A percentile compares a stretch with the other conserved stretches of the same genome.
Evolutionary conservation across 2,113 vertebrate species (phyloP).

Genomic region (Meleagris gallopavo): DNA sequence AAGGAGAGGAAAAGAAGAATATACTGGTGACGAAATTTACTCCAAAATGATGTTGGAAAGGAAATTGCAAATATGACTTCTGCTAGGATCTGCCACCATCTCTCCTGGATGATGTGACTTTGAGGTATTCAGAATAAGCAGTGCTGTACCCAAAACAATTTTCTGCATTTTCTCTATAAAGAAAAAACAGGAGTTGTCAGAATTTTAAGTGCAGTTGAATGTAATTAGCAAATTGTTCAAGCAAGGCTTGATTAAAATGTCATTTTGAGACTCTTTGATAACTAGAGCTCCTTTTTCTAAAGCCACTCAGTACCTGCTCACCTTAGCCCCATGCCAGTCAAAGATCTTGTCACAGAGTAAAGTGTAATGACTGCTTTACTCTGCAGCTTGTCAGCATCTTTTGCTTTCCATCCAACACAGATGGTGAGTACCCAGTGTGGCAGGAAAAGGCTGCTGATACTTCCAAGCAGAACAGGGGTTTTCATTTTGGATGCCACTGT

Average conservation of each 20-base stretch:
- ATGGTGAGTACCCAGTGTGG: neutral
- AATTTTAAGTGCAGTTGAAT: conserved; percentile 48
- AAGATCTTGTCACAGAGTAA: neutral
- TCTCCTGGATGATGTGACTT: conserved; percentile 46
- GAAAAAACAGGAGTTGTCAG: neutral
- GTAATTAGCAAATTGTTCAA: conserved; percentile 74
- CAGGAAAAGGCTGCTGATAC: neutral
- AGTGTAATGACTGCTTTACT: neutral
- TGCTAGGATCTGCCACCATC: conserved; percentile 21
- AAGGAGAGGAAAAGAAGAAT: neutral
- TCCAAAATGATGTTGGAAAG: conserved; percentile 64
- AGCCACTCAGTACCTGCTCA: neutral
- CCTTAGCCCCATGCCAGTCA: neutral
- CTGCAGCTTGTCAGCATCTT: neutral
- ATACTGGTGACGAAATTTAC: conserved; percentile 66
- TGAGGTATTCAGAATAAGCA: too few species aligned
- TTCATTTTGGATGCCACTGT: neutral
- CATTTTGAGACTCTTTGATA: conserved; percentile 51
- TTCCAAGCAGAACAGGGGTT: neutral
- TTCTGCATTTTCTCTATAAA: conserved; percentile 43
- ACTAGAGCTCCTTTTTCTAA: neutral
- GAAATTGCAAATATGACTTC: conserved; percentile 58
- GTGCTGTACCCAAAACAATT: conserved; percentile 19
- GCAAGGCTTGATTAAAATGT: conserved; percentile 69
- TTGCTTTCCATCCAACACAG: neutral